These are phyloP conservation scores for Triops longicaudatus DNA, from an alignment of 1,140 invertebrate species.

Conservation along the genomic window DNA sequence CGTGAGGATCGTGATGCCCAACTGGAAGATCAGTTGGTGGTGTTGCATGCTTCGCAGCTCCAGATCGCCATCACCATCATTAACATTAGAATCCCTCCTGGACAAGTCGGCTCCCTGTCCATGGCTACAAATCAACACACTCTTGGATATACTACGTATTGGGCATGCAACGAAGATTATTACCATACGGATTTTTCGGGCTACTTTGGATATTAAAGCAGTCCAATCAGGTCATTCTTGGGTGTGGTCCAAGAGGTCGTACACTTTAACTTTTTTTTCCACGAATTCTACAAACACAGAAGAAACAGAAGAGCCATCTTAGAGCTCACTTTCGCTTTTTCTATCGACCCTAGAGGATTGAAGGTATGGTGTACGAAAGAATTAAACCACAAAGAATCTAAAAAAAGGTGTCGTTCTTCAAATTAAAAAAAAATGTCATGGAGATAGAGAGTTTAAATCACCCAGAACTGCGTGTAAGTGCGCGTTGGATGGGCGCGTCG, in stretches of 20 bases:
- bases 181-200: not conserved
- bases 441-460: not conserved
- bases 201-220: not conserved
- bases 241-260: not conserved
- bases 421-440: not conserved
- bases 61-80: conserved; percentile 11
- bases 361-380: not conserved
- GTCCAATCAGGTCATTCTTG: conserved; percentile 1
- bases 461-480: not conserved
- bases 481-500: not conserved
- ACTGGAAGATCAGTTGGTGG: not conserved
- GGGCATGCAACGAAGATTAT: not conserved
- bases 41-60: not conserved
- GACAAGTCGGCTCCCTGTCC: not conserved
- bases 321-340: conserved; percentile 1
- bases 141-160: not conserved
- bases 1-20: not conserved
- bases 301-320: not conserved
- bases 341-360: not conserved
- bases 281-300: not conserved
- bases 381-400: no score
- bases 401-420: not conserved
- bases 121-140: not conserved
- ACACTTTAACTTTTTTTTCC: no score
- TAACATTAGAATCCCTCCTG: not conserved